A percentile compares a stretch with the other conserved stretches of the same genome.
These are phyloP conservation scores for Pheosia gnoma DNA, from an alignment of 2,888 invertebrate species.

Conservation along the genomic window DNA sequence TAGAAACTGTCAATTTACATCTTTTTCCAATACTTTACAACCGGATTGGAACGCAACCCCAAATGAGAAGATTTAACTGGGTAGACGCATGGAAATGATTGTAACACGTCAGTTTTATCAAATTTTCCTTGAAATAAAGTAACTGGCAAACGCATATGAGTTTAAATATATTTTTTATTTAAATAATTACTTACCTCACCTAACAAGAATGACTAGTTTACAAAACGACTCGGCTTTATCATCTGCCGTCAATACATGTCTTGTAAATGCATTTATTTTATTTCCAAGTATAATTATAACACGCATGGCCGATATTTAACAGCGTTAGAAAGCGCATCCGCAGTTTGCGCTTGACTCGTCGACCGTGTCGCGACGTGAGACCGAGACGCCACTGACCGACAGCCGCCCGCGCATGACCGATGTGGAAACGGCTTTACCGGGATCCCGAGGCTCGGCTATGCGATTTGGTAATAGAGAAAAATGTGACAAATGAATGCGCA, in stretches of 20 bases:
- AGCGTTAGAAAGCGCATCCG: constrained; percentile 76
- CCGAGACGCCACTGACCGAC: constrained; percentile 76
- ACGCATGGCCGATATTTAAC: constrained; percentile 45
- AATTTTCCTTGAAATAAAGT: no score
- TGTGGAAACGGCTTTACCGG: constrained; percentile 54
- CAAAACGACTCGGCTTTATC: background rate
- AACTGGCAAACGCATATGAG: no score
- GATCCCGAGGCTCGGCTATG: constrained; percentile 18
- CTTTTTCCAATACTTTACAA: no score
- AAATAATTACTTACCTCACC: no score
- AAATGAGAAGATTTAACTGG: no score
- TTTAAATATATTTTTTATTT: no score
- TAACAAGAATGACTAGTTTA: no score
- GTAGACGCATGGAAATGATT: no score
- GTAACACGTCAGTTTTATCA: no score
- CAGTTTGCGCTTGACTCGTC: constrained; percentile 62
- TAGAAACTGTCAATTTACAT: no score
- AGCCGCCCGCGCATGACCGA: constrained; percentile 60
- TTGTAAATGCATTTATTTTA: constrained; percentile 28
- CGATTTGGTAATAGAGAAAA: constrained; percentile 16
- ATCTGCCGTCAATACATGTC: constrained; percentile 9
- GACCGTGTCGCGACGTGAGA: constrained; percentile 63
- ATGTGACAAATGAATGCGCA: constrained; percentile 8
- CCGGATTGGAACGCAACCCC: no score
- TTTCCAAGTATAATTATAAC: constrained; percentile 32